Base-by-base conservation (phyloP, 2,797 vertebrate species). In the Pangasius sanitwongsei region DNA sequence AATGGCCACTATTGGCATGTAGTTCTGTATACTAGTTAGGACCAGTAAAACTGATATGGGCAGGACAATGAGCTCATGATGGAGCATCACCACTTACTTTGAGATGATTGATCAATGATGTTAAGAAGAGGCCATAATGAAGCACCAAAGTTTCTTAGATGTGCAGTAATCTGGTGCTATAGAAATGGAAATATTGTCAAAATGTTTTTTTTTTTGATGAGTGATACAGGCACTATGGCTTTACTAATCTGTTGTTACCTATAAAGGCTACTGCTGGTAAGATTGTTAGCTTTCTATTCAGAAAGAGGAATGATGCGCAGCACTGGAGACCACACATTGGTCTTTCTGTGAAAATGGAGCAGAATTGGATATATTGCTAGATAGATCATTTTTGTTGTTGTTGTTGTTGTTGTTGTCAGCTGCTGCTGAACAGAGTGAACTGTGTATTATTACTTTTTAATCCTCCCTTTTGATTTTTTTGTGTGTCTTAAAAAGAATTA, bases 401-500 rank as follows among this genome's bases (percentile, higher is more conserved):
- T 4, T 57, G 18, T 23, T 59, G 20, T 55, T 55, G 2, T 65
- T 65, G 41, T 44, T 44, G 41, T 44, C 41, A 44, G 41, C 9
- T 48, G 72, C 48, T 77, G 12, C 50, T 80, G 77, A 80, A 31
- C n/a, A 59, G 5, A 63, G 59, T 48, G 37, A 65, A 69, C n/a
- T 34, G 63, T 50, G 0, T 53, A n/a, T n/a, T 72, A 59, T 70
- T 34, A 31, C 6, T 63, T 70, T 57, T 16, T 70, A 70, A 25
- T n/a, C 25, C 11, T 8, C 28, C 9, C 12, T 81, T 69, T 78
- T 41, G 1, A 77, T 15, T 9, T 53, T 15, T 63, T 20, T 82
- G 34, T 65, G 28, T 50, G 7, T 86, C 90, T 78, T 88, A 0
- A 89, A 7, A 91, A 90, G 98, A 98, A 94, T 92, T 99, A 97